These are phyloP conservation scores for Matsumurasca onukii DNA, from an alignment of 1,140 invertebrate species.

Conservation along the genomic window DNA sequence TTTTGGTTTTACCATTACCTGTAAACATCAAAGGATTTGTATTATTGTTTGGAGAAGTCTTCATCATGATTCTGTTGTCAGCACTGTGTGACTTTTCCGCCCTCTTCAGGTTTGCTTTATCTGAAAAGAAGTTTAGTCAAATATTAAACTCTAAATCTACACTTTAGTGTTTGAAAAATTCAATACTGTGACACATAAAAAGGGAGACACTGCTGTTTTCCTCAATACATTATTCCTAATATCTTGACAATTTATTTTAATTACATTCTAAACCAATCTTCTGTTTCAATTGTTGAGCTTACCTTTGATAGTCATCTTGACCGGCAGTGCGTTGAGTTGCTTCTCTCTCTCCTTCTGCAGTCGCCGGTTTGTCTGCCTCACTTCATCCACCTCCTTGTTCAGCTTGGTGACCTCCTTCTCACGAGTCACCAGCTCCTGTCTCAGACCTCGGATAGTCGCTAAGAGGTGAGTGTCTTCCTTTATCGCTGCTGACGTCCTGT, in stretches of 20 bases:
- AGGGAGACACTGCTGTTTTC: too few relatives aligned
- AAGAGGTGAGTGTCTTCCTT: conserved; percentile 74
- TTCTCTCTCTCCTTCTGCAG: conserved; percentile 73
- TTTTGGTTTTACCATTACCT: too few relatives aligned
- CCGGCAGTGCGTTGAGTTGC: conserved; percentile 42
- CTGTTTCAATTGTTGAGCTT: background rate
- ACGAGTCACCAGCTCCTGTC: conserved; percentile 67
- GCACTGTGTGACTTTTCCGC: conserved; percentile 40
- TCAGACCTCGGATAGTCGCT: conserved; percentile 73
- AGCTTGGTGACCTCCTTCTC: conserved; percentile 68
- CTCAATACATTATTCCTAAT: too few relatives aligned
- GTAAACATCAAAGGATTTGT: conserved; percentile 48
- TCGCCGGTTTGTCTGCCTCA: conserved; percentile 69
- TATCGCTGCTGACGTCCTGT: background rate
- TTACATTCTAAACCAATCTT: too few relatives aligned
- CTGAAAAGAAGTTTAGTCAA: background rate
- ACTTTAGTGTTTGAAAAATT: background rate
- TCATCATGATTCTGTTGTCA: conserved; percentile 47
- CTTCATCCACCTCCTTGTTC: conserved; percentile 70
- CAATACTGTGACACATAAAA: too few relatives aligned
- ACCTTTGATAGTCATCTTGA: background rate
- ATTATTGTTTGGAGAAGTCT: conserved; percentile 47
- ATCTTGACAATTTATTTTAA: too few relatives aligned
- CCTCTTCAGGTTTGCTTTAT: conserved; percentile 49
- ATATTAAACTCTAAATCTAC: background rate